Base-by-base conservation (phyloP, 2,888 invertebrate species). In the Lasioglossum morio region DNA sequence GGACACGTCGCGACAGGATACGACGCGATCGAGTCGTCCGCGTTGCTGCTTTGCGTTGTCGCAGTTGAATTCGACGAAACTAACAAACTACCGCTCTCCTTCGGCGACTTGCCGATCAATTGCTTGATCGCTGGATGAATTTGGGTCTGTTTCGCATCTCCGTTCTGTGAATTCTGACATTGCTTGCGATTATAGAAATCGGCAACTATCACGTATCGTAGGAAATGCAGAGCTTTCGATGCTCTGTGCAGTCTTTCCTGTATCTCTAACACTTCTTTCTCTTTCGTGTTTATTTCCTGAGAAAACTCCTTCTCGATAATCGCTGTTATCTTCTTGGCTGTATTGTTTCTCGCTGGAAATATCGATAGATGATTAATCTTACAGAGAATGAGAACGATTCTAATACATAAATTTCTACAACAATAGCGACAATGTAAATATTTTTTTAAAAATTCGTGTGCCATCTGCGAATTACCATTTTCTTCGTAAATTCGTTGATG, bases 81-180 rank as follows among this genome's bases (percentile, higher is more conserved):
- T 5, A 89, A 72, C 12, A 30, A 72, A 72, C 87, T 84, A 14
- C 79, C 63, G 0, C 23, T 75, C 46, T 34, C 19, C n/a, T 72
- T 87, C 0, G 96, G 95, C 79, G 95, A 95, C 90, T 96, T 96
- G 7, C 97, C 97, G 0, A 98, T 95, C 19, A 98, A 95, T 91
- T 97, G 97, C 82, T 97, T 97, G 0, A 98, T 95, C 0, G 98
- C 97, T 0, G 98, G 98, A 95, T 98, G 98, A 73, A 98, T 96
- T 7, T 96, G 94, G 34, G 94, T 95, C 89, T 96, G 96, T 72
- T 95, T 95, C 1, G 94, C 84, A 37, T 95, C 94, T 70, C 95
- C 95, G 0, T 90, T 90, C 19, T 95, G 94, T 34, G 95, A 93
- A 66, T 95, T 93, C 77, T 95, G 95, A 79, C 96, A 94, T 89